These are phyloP conservation scores for Temnothorax curvispinosus DNA, from an alignment of 1,140 invertebrate genomes.

Conservation along the genomic window DNA sequence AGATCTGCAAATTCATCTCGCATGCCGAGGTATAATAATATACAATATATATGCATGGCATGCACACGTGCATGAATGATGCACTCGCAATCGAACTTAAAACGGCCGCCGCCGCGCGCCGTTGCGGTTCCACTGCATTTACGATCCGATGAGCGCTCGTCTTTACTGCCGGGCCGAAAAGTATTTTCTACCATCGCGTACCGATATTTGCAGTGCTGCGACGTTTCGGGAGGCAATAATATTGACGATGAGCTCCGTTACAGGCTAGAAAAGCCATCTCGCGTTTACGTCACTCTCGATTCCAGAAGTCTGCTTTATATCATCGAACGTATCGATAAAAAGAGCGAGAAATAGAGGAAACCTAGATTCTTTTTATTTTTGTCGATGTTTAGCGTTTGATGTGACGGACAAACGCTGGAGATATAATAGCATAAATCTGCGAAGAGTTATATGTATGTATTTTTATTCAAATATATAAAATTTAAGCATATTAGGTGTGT, in stretches of 20 bases:
- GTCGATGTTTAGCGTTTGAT: not conserved
- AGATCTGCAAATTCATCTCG: conserved; percentile 9
- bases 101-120: not conserved
- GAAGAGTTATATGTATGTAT: not conserved
- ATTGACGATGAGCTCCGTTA: conserved; percentile 45
- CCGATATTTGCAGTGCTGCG: conserved; percentile 55
- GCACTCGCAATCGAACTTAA: conserved; percentile 21
- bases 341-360: not conserved
- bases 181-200: conserved; percentile 58
- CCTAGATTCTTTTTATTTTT: not conserved
- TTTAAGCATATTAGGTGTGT: not conserved
- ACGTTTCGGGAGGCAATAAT: conserved; percentile 45
- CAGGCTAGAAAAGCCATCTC: conserved; percentile 49
- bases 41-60: not conserved
- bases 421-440: not conserved
- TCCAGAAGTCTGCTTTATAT: conserved; percentile 33
- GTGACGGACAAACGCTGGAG: not conserved
- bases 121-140: conserved; percentile 35
- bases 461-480: not conserved
- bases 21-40: not conserved
- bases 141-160: conserved; percentile 42
- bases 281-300: conserved; percentile 53
- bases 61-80: not conserved
- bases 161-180: conserved; percentile 59
- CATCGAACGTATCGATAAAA: conserved; percentile 61